A percentile compares a stretch with the other conserved stretches of the same genome.
Conservation (phyloP, 1,140 invertebrate genomes). For the Trichogramma pretiosum region DNA sequence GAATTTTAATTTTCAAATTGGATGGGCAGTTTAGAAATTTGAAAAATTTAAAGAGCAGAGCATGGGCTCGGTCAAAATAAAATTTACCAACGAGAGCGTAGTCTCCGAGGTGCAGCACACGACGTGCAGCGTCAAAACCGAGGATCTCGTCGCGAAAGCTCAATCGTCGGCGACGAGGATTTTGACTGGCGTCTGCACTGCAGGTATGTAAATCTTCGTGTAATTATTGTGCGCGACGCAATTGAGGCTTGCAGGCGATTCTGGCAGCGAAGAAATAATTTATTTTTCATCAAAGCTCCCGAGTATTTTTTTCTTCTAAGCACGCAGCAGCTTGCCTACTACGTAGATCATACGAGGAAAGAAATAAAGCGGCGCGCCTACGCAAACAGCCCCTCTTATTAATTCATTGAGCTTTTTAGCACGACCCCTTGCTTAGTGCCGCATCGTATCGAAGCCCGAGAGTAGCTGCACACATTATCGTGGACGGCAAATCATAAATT, state of each 20-base stretch:
- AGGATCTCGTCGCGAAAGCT: conserved; percentile 42
- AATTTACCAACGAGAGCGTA: conserved; percentile 22
- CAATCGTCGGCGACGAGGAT: conserved; percentile 41
- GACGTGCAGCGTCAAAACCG: conserved; percentile 39
- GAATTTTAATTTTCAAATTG: too few species aligned
- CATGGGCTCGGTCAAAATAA: conserved; percentile 3
- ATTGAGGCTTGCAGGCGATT: too few species aligned
- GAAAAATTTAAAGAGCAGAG: neutral
- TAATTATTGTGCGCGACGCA: too few species aligned
- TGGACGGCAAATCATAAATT: too few species aligned
- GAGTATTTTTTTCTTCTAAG: neutral
- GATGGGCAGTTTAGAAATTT: too few species aligned
- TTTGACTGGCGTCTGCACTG: conserved; percentile 41
- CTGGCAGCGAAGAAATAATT: neutral
- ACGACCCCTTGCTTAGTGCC: too few species aligned
- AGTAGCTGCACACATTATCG: too few species aligned
- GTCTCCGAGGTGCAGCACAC: conserved; percentile 37
- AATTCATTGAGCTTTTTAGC: too few species aligned
- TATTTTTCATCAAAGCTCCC: neutral
- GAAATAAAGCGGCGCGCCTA: too few species aligned
- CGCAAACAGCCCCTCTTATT: too few species aligned
- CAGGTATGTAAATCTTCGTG: conserved; percentile 33
- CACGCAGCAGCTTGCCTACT: neutral
- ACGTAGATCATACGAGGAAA: too few species aligned
- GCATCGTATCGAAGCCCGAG: too few species aligned